phyloP scores from a whole-genome alignment of 2,113 vertebrate species.

The Phylloscopus trochiloides region DNA sequence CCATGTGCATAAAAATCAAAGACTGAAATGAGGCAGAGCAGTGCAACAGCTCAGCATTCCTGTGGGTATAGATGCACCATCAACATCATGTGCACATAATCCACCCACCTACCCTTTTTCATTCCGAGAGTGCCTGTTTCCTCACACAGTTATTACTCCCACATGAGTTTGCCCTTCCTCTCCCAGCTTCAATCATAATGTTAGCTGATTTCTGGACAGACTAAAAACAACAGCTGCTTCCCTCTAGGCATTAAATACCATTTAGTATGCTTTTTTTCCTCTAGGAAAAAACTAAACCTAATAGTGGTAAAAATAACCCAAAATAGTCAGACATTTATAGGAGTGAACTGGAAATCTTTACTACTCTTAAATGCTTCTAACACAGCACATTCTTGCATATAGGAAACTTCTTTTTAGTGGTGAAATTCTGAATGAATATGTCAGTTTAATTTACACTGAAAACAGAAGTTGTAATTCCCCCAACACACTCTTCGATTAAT shows the following conservation, averaged over 20 bases:
- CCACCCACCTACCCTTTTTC: constrained; percentile 43
- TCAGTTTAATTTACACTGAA: background rate
- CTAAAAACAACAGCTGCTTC: constrained; percentile 56
- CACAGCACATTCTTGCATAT: background rate
- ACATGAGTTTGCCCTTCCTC: background rate
- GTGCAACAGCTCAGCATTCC: constrained; percentile 27
- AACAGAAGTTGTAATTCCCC: background rate
- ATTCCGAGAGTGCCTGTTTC: constrained; percentile 25
- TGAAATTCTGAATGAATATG: background rate
- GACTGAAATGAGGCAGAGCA: constrained; percentile 5
- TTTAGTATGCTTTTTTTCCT: constrained; percentile 29
- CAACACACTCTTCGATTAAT: background rate
- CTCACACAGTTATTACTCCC: constrained; percentile 43
- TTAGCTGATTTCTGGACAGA: constrained; percentile 39
- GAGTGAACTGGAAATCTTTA: constrained; percentile 4
- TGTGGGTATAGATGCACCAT: constrained; percentile 26
- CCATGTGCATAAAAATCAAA: background rate
- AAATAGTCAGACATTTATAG: background rate
- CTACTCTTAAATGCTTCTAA: background rate
- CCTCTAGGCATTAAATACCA: constrained; percentile 10
- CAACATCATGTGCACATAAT: background rate
- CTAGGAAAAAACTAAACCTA: constrained; percentile 2
- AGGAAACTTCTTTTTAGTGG: background rate
- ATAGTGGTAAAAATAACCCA: background rate
- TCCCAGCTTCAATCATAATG: constrained; percentile 28